Conservation (phyloP, 2,797 vertebrate species). For the Lagorchestes hirsutus region DNA sequence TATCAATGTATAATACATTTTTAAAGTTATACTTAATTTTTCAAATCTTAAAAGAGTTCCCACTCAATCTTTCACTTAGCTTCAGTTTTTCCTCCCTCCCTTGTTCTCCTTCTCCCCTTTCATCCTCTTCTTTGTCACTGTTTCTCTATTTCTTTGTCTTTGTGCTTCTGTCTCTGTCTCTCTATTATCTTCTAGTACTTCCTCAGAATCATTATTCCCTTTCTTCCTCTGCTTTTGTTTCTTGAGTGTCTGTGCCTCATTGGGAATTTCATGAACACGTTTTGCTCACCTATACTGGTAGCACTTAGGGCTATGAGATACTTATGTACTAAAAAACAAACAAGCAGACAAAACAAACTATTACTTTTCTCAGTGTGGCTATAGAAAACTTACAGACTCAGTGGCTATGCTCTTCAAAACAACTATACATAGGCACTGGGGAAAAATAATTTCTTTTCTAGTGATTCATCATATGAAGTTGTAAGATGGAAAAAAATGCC, state of each 20-base stretch:
- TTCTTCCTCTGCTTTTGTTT: background rate
- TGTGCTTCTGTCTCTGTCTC: background rate
- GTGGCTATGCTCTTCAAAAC: background rate
- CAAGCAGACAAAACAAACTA: background rate
- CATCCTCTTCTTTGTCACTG: background rate
- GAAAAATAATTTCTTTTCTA: background rate
- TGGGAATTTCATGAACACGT: background rate
- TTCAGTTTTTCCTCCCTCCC: background rate
- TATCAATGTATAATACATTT: too few relatives aligned
- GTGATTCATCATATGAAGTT: background rate
- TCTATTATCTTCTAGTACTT: background rate
- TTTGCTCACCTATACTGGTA: background rate
- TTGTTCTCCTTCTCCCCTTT: background rate
- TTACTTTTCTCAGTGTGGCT: background rate
- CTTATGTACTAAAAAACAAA: background rate
- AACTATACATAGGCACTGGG: background rate
- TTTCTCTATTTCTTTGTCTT: background rate
- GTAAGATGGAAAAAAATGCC: background rate
- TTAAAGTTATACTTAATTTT: background rate
- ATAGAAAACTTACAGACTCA: background rate
- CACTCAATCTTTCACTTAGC: background rate
- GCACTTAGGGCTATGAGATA: background rate
- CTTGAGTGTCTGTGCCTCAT: background rate
- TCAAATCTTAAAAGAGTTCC: background rate
- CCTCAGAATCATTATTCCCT: background rate